Evolutionary conservation across 35 echinoderm and acorn worm genomes (phyloP).

Genomic region (Holothuria glaberrima): DNA sequence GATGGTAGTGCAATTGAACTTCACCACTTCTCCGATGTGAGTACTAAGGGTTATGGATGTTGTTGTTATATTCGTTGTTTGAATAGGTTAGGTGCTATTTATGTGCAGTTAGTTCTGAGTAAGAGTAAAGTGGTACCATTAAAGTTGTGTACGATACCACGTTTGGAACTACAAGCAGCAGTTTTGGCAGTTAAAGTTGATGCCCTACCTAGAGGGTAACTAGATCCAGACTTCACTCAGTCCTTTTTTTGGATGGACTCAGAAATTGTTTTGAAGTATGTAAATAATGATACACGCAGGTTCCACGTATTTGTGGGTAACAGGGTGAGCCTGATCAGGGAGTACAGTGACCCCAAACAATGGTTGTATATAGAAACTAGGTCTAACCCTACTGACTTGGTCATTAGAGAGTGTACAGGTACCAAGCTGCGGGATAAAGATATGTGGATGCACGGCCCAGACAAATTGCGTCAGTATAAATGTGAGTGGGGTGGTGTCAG

Average conservation of each 20-base stretch:
- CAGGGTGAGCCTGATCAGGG: no score
- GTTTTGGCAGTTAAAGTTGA: no score
- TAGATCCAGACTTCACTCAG: slow-evolving; percentile 18
- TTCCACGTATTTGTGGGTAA: slow-evolving; percentile 65
- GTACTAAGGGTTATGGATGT: slow-evolving; percentile 61
- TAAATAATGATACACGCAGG: slow-evolving; percentile 49
- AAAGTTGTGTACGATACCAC: slow-evolving; percentile 72
- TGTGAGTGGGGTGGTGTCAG: no score
- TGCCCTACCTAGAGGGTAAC: slow-evolving; percentile 48
- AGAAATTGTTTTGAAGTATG: slow-evolving; percentile 63
- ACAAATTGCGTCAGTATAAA: no score
- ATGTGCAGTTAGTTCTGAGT: slow-evolving; percentile 50
- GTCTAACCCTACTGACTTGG: no score
- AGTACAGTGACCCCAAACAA: no score
- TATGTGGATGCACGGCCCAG: no score
- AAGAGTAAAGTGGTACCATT: slow-evolving; percentile 73
- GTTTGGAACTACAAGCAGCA: no score
- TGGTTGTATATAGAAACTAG: no score
- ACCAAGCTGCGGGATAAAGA: no score
- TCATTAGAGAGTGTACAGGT: no score
- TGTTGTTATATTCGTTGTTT: slow-evolving; percentile 62
- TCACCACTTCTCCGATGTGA: no score
- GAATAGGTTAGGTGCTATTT: slow-evolving; percentile 36
- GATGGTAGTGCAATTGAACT: not conserved
- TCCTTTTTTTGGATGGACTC: slow-evolving; percentile 68